These are phyloP conservation scores for Eurystomus gularis DNA, from an alignment of 2,113 vertebrate genomes.

Conservation along the genomic window DNA sequence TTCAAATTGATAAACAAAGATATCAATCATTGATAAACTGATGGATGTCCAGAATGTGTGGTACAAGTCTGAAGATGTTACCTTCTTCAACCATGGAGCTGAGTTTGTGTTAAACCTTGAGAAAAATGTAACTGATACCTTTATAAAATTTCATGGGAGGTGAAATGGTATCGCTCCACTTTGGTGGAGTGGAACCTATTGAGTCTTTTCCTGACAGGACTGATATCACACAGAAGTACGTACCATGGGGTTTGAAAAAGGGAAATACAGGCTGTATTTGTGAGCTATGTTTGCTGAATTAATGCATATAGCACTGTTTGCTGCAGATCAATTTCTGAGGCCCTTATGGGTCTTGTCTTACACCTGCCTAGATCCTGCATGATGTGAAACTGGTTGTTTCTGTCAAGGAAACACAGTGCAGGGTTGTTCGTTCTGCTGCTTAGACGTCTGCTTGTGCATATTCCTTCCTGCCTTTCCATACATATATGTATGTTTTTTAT, in stretches of 20 bases:
- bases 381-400: neutral
- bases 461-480: conserved; percentile 36
- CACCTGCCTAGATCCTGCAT: neutral
- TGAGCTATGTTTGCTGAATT: neutral
- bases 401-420: neutral
- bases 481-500: conserved; percentile 42
- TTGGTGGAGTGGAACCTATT: neutral
- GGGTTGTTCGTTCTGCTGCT: neutral
- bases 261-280: neutral
- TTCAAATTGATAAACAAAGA: neutral
- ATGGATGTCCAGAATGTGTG: neutral
- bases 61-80: neutral
- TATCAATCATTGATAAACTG: neutral
- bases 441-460: neutral
- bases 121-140: neutral
- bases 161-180: neutral
- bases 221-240: neutral
- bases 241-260: neutral
- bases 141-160: neutral
- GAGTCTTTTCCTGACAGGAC: neutral
- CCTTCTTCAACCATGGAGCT: neutral
- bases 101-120: neutral
- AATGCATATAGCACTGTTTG: neutral
- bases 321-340: conserved; percentile 6
- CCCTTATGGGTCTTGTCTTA: neutral